phyloP scores from a whole-genome alignment of 2,113 vertebrate genomes.

The Muscicapa adusta region DNA sequence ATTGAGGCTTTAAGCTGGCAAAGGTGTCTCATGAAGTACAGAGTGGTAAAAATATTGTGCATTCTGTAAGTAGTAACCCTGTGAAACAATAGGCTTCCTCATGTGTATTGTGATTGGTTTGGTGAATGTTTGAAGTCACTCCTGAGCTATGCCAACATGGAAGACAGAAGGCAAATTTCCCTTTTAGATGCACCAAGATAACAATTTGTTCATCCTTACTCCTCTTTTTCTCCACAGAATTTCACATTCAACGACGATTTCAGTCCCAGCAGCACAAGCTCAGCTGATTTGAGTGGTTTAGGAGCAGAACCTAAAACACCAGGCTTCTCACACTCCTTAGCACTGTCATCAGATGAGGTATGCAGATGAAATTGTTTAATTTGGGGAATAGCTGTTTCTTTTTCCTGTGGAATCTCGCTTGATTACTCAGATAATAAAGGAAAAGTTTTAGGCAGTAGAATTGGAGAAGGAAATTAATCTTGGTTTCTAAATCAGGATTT shows the following conservation, averaged over 20 bases:
- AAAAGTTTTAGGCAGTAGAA: not conserved
- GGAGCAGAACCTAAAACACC: slow-evolving; percentile 80
- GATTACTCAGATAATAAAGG: not conserved
- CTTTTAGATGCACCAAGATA: not conserved
- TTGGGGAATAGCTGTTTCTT: not conserved
- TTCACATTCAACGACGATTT: slow-evolving; percentile 83
- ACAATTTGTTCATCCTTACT: not conserved
- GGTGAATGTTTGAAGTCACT: not conserved
- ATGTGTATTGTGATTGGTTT: not conserved
- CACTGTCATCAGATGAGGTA: slow-evolving; percentile 93
- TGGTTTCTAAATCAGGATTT: not conserved
- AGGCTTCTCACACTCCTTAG: slow-evolving; percentile 77
- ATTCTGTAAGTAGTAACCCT: not conserved
- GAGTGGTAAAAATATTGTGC: not conserved
- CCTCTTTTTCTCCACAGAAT: slow-evolving; percentile 74
- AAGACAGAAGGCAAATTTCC: not conserved
- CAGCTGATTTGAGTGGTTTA: slow-evolving; percentile 86
- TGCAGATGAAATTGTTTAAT: not conserved
- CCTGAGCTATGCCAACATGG: not conserved
- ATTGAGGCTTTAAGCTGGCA: not conserved
- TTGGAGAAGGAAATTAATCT: not conserved
- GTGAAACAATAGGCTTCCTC: not conserved
- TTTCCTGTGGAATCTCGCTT: not conserved
- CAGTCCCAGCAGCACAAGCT: slow-evolving; percentile 91
- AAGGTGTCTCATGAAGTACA: not conserved